These are phyloP conservation scores for Enteromius fasciolatus DNA, from an alignment of 2,797 vertebrate species.

Conservation along the genomic window DNA sequence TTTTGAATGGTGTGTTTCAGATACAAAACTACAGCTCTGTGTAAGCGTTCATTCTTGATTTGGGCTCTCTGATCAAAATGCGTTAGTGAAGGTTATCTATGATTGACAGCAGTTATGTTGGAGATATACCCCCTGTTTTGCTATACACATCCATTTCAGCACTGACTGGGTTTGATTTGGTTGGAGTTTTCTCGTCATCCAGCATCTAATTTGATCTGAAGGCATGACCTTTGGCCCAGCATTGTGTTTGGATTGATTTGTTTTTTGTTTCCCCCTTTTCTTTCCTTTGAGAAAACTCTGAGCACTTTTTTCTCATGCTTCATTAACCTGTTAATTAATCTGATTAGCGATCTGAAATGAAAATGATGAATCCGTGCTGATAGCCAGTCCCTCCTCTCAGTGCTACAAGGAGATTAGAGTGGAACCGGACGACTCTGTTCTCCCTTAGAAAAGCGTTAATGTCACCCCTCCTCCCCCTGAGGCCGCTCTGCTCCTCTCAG, in stretches of 20 bases:
- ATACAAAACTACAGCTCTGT: neutral
- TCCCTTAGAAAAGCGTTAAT: slow-evolving; percentile 51
- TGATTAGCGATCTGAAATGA: slow-evolving; percentile 55
- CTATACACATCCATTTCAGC: slow-evolving; percentile 75
- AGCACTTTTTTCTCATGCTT: slow-evolving; percentile 63
- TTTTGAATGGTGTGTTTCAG: neutral
- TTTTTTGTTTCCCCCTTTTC: neutral
- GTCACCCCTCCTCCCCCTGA: slow-evolving; percentile 42
- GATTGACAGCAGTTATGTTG: slow-evolving; percentile 58
- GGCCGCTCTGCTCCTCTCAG: slow-evolving; percentile 56
- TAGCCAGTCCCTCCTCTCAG: slow-evolving; percentile 58
- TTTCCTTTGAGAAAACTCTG: slow-evolving; percentile 66
- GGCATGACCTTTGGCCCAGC: slow-evolving; percentile 59
- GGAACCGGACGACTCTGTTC: slow-evolving; percentile 50
- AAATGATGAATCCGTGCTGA: slow-evolving; percentile 57
- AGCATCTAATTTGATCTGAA: slow-evolving; percentile 51
- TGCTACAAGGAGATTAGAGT: slow-evolving; percentile 58
- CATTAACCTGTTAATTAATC: slow-evolving; percentile 42
- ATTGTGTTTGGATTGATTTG: slow-evolving; percentile 53
- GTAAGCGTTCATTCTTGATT: neutral
- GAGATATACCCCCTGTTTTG: slow-evolving; percentile 73
- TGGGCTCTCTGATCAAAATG: slow-evolving; percentile 17
- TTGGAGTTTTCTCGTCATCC: slow-evolving; percentile 67
- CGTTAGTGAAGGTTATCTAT: slow-evolving; percentile 50
- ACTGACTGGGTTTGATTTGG: slow-evolving; percentile 70